These are phyloP conservation scores for Hoplostethus mediterraneus DNA, from an alignment of 2,797 vertebrate species.

Conservation along the genomic window DNA sequence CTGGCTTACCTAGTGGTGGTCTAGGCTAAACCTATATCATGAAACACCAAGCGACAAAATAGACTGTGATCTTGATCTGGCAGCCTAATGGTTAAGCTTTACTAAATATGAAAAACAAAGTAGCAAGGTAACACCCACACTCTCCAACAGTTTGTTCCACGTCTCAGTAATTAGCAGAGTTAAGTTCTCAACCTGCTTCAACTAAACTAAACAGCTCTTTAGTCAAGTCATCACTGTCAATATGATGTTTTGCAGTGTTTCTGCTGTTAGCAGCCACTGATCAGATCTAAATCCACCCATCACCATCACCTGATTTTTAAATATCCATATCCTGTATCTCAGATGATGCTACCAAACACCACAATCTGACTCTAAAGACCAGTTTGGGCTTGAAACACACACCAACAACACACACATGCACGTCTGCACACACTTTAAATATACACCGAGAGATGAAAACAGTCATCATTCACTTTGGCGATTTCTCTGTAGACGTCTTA, in stretches of 20 bases:
- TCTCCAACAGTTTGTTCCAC: conserved; percentile 22
- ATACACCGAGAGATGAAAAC: conserved; percentile 36
- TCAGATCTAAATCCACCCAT: conserved; percentile 18
- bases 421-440: conserved; percentile 36
- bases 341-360: conserved; percentile 3
- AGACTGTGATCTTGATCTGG: conserved; percentile 21
- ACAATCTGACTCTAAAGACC: not conserved
- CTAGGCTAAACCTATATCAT: not conserved
- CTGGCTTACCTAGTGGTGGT: conserved; percentile 1
- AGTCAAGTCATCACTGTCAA: not conserved
- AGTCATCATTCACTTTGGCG: conserved; percentile 41
- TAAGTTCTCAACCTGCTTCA: not conserved
- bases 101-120: conserved; percentile 2
- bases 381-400: not conserved
- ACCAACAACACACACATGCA: not conserved
- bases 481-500: conserved; percentile 43
- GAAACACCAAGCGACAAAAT: conserved; percentile 14
- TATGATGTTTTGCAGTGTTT: conserved; percentile 2
- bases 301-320: conserved; percentile 4
- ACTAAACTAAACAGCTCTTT: not conserved
- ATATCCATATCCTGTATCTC: not conserved
- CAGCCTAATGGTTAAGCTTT: conserved; percentile 21
- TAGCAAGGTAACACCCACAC: conserved; percentile 14
- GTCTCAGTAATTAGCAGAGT: not conserved
- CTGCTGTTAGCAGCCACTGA: not conserved